Conservation (phyloP, 2,113 vertebrate genomes). For the Hyperoodon ampullatus region DNA sequence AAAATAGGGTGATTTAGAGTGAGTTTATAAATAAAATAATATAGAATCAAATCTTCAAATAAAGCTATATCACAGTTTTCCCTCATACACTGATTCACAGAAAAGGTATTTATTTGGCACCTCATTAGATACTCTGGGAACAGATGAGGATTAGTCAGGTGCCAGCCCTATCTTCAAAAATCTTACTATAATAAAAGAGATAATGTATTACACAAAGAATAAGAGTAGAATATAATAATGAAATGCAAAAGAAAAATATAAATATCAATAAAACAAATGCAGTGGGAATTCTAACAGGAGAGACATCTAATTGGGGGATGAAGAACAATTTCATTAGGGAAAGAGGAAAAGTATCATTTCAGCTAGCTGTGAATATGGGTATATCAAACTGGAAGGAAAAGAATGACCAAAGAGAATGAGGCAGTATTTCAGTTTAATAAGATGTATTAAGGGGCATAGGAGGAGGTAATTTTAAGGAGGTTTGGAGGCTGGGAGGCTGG, state of each 20-base stretch:
- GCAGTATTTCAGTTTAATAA: background rate
- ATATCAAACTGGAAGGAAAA: background rate
- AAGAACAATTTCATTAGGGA: background rate
- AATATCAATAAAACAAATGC: constrained; percentile 10
- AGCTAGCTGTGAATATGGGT: background rate
- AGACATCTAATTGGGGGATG: background rate
- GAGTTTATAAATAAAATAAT: background rate
- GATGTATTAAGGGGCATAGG: background rate
- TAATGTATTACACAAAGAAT: background rate
- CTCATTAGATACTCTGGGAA: background rate
- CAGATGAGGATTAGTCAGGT: background rate
- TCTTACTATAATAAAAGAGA: background rate
- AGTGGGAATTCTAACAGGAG: background rate
- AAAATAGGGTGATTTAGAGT: background rate
- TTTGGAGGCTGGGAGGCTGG: background rate
- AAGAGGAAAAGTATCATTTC: background rate
- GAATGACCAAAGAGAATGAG: background rate
- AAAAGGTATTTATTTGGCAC: background rate
- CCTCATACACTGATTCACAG: background rate
- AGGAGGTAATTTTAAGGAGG: background rate
- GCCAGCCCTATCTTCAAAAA: background rate
- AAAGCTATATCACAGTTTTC: background rate
- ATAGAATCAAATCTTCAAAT: background rate
- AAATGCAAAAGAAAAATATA: background rate
- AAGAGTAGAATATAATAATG: background rate